Evolutionary conservation across 2,888 invertebrate species (phyloP).

Genomic region (Polymixis flavicincta): DNA sequence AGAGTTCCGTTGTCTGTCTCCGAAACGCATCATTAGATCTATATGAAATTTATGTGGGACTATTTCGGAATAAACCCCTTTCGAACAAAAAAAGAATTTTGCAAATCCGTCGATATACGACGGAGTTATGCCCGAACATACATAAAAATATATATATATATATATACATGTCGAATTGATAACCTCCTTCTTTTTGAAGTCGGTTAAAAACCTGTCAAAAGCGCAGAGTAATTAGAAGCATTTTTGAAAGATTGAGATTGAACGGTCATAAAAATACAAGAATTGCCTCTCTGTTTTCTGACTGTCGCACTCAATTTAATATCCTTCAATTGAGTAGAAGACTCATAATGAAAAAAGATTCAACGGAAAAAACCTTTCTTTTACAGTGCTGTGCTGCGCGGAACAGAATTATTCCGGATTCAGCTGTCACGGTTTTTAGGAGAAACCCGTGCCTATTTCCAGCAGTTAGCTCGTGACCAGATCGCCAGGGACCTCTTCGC

Average conservation of each 20-base stretch:
- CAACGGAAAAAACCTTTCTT: neutral
- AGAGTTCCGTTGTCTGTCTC: too few species aligned
- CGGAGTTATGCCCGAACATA: too few species aligned
- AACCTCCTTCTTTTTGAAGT: too few species aligned
- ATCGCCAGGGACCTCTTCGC: conserved; percentile 78
- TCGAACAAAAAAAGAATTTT: too few species aligned
- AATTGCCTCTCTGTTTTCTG: neutral
- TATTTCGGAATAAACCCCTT: too few species aligned
- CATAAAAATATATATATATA: too few species aligned
- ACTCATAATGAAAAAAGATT: neutral
- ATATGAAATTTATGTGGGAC: too few species aligned
- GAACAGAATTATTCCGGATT: conserved; percentile 69
- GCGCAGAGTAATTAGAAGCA: neutral
- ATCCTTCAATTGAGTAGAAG: neutral
- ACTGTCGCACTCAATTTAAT: neutral
- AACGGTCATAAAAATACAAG: neutral
- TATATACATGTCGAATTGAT: too few species aligned
- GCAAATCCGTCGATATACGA: too few species aligned
- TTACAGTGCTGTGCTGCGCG: conserved; percentile 72
- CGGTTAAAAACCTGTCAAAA: too few species aligned
- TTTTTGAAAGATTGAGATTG: neutral
- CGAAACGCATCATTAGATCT: too few species aligned
- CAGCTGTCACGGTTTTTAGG: conserved; percentile 67
- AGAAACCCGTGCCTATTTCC: conserved; percentile 65
- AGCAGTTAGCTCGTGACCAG: conserved; percentile 71